These are phyloP conservation scores for Caenorhabditis macrosperma DNA, from an alignment of 2,888 invertebrate genomes.

Conservation along the genomic window DNA sequence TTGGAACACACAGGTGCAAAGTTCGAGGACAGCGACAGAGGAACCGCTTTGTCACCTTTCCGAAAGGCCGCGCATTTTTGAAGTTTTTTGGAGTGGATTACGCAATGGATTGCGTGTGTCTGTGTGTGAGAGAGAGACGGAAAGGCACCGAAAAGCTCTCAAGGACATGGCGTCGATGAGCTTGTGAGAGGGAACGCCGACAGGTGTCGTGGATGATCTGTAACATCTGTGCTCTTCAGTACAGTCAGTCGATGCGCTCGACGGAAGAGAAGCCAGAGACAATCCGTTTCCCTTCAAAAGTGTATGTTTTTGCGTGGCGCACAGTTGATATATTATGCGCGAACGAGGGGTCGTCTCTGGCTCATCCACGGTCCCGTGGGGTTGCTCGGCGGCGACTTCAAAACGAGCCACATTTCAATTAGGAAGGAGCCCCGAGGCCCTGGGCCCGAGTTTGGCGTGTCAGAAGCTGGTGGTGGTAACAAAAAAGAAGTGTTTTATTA, in stretches of 20 bases:
- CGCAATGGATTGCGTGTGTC: conserved; percentile 29
- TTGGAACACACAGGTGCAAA: conserved; percentile 33
- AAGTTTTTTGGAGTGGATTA: conserved; percentile 50
- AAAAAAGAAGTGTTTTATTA: conserved; percentile 73
- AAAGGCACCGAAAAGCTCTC: background rate
- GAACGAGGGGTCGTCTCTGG: conserved; percentile 47
- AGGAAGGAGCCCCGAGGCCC: conserved; percentile 14
- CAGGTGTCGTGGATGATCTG: conserved; percentile 2
- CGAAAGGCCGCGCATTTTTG: conserved; percentile 17
- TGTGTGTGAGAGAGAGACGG: conserved; percentile 25
- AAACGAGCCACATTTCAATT: conserved; percentile 58
- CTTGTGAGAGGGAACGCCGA: background rate
- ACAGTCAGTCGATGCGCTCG: too few relatives aligned
- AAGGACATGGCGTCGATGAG: conserved; percentile 11
- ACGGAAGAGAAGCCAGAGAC: too few relatives aligned
- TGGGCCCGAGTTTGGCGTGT: conserved; percentile 28
- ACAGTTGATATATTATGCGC: conserved; percentile 56
- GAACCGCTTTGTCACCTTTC: conserved; percentile 17
- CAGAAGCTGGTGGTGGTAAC: conserved; percentile 48
- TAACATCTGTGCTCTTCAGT: background rate
- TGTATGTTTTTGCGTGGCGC: conserved; percentile 41
- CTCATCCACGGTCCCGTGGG: conserved; percentile 24
- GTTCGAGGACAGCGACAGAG: conserved; percentile 32
- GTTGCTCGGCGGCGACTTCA: conserved; percentile 43
- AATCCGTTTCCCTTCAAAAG: conserved; percentile 12